Conservation (phyloP, 1,140 invertebrate genomes). For the Hylaeus volcanicus region DNA sequence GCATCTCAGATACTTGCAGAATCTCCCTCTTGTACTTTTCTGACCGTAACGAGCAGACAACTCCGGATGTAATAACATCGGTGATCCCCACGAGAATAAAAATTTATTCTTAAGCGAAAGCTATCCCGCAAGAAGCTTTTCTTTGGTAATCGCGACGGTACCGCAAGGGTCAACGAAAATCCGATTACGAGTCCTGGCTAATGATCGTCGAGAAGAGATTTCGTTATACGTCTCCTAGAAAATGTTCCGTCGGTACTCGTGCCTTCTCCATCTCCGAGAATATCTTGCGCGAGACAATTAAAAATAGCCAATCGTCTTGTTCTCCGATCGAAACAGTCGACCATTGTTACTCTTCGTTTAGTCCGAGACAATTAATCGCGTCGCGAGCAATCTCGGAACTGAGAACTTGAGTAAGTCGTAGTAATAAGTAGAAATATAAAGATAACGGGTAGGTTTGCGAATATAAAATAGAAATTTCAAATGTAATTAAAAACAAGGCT, state of each 20-base stretch:
- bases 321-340: neutral
- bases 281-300: constrained; percentile 13
- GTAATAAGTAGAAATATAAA: no score
- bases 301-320: constrained; percentile 10
- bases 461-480: neutral
- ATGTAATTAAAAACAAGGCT: neutral
- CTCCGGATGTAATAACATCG: constrained; percentile 40
- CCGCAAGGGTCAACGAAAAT: constrained; percentile 46
- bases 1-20: neutral
- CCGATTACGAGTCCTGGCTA: constrained; percentile 58
- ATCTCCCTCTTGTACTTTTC: neutral
- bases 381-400: neutral
- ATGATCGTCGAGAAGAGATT: constrained; percentile 45
- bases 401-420: no score
- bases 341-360: constrained; percentile 2
- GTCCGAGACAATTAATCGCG: neutral
- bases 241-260: neutral
- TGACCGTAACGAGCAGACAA: constrained; percentile 22
- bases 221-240: constrained; percentile 6
- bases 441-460: neutral
- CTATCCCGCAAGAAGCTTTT: constrained; percentile 53
- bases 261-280: neutral
- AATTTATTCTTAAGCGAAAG: constrained; percentile 43
- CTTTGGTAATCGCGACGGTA: constrained; percentile 54
- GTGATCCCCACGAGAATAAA: constrained; percentile 52